phyloP scores from a whole-genome alignment of 2,797 vertebrate genomes.

The Gambelia wislizenii region DNA sequence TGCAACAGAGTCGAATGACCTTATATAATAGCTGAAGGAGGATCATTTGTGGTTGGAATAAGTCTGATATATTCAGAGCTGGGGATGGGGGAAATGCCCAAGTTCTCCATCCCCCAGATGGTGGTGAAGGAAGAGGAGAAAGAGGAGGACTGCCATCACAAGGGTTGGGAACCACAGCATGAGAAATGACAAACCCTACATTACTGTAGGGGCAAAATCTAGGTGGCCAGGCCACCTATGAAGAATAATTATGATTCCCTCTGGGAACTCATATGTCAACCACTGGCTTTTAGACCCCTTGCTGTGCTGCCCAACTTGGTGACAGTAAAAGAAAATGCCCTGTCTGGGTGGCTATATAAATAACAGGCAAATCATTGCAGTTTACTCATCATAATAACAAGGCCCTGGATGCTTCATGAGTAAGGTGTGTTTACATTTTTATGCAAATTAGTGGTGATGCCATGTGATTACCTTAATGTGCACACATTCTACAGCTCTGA shows the following conservation, averaged over 20 bases:
- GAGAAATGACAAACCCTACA: constrained; percentile 42
- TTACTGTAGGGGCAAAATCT: constrained; percentile 20
- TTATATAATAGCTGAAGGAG: constrained; percentile 2
- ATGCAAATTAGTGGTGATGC: constrained; percentile 64
- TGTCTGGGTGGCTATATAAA: constrained; percentile 49
- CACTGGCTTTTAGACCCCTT: constrained; percentile 48
- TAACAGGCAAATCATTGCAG: constrained; percentile 51
- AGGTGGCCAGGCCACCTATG: constrained; percentile 62
- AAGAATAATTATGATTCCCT: constrained; percentile 45
- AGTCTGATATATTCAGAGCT: background rate
- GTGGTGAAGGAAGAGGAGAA: constrained; percentile 16
- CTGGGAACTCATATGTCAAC: constrained; percentile 45
- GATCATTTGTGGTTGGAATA: constrained; percentile 17
- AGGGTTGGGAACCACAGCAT: constrained; percentile 39
- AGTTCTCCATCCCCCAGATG: constrained; percentile 5
- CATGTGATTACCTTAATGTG: constrained; percentile 68
- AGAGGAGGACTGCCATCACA: constrained; percentile 1
- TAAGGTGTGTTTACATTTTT: constrained; percentile 58
- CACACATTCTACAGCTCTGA: constrained; percentile 59
- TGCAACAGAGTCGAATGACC: background rate
- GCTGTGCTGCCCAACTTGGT: background rate
- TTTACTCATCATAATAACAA: constrained; percentile 51
- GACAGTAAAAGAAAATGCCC: constrained; percentile 50
- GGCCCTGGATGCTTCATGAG: constrained; percentile 46
- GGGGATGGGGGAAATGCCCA: background rate